Base-by-base conservation (phyloP, 2,888 invertebrate genomes). In the Lasioglossum calceatum region DNA sequence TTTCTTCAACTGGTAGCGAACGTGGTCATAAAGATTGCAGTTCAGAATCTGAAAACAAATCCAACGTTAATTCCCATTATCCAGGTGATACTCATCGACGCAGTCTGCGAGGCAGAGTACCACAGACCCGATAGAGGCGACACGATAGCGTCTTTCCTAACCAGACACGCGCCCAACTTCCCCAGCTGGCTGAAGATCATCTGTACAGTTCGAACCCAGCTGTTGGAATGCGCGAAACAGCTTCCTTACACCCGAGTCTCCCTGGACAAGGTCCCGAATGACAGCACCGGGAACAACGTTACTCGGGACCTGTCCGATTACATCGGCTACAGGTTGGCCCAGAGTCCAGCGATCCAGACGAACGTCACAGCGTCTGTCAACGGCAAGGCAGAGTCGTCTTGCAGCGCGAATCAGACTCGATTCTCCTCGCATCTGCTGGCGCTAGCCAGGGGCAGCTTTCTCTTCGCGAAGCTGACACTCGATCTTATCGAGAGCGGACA, bases 71-170 rank as follows among this genome's bases (percentile, higher is more conserved):
- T 50, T 50, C 23, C 23, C 54, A 10, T n/a, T 10, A 14, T 47
- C 90, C 97, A 98, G 95, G 96, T 98, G 23, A 97, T 99, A 79
- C 95, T 99, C 50, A 97, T 99, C 36, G 99, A 99, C 95, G 99
- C 98, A 0, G 96, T 99, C 4, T 99, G 99, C 95, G 99, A 99
- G 95, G 99, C 99, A 0, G 99, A 99, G 94, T 99, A 99, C 94
- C 99, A 99, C 95, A 97, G 98, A 91, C 98, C 99, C 0, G 99
- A 99, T 95, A 98, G 98, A 93, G 99, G 99, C 0, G 98, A 99
- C 93, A 99, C 99, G 0, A 97, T 99, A 79, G 98, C 98, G 0
- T 97, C 98, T 0, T 99, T 99, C 95, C 95, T 99, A 79, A 97
- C 97, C 1, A 97, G 97, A 90, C 98, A 98, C 94, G 96, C 97